Base-by-base conservation (phyloP, 2,888 invertebrate species). In the Zootermopsis nevadensis region DNA sequence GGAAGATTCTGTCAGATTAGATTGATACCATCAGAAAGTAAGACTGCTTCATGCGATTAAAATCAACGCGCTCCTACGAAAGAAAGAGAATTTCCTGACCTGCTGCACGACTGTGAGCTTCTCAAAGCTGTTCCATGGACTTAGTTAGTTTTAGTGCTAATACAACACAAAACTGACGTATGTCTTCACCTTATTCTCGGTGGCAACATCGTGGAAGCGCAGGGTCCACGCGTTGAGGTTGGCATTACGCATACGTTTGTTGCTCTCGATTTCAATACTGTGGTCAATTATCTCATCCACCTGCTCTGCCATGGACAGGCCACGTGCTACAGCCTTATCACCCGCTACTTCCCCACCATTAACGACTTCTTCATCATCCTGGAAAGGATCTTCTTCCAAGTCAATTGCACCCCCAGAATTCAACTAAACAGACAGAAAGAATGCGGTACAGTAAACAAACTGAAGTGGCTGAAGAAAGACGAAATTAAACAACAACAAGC, bases 221-320 rank as follows among this genome's bases (percentile, higher is more conserved):
- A 99, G 91, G 10, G 97, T 95, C 94, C 97, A 95, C 7, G 94
- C 91, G 87, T 95, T 94, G 88, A 99, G 95, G 89, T 98, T 97
- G 84, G 97, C 95, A 79, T 93, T 92, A 35, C 97, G 92, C 94
- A 97, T 97, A 85, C 95, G 92, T 86, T 96, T 96, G 90, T 97
- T 98, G 86, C 96, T 96, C 88, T 95, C 96, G 84, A 97, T 96
- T 90, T 97, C 97, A 84, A 97, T 95, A 85, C 95, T 95, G 88
- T 95, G 94, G 87, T 96, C 96, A 88, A 96, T 95, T 86, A 96
- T 93, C 87, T 95, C 95, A 87, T 96, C 95, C 80, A 95, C 94
- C 92, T 94, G 90, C 85, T 90, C 89, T 12, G 89, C 88, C 84
- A 84, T 84, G 24, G 84, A 83, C 22, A 84, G 80, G 24, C 74